Evolutionary conservation across 2,888 invertebrate species (phyloP), one percentile per base, ranked within the genome.

Genomic region (Drosophila eohydei): DNA sequence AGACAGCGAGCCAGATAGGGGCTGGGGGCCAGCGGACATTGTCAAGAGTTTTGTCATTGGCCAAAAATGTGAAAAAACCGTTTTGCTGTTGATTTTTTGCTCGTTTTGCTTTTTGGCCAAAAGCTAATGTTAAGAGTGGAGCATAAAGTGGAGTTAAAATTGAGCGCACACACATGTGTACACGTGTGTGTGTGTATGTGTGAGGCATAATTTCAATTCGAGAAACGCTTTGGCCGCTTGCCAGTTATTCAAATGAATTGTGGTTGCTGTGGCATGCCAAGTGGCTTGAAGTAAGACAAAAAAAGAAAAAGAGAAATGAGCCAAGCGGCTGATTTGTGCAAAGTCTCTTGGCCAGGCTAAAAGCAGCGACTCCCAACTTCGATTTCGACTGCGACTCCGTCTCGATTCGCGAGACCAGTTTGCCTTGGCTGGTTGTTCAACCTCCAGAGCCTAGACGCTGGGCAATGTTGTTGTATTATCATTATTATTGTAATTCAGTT

Each of bases 351-450:
- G 38, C 63, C 43, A 50, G 51, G 56, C 56, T 64, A 71, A 76
- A 44, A 58, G 36, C 28, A 26, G 40, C 54, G 40, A 52, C 36
- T 36, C 36, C 38, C 54, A 40, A 40, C 54, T 54, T 61, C 56
- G 40, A 38, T 38, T 38, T 36, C 54, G 38, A 38, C 30, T 16
- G 3, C 40, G 41, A 21, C 55, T 30, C 12, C 30, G 40, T 12
- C 26, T 44, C 38, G 26, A 26, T 28, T 38, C 11, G 38, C 54
- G 54, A 28, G 83, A 92, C 91, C 88, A 74, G 91, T 91, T 92
- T 91, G 91, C 91, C 91, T 92, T 91, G 91, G 91, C 81, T 83
- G 78, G 80, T 83, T 81, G 84, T 80, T 78, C 83, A 83, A 88
- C 88, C 85, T 82, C 85, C 77, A 67, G 81, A 38, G 52, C 78